phyloP scores from a whole-genome alignment of 2,797 vertebrate species.

The Pangasius larnaudii region DNA sequence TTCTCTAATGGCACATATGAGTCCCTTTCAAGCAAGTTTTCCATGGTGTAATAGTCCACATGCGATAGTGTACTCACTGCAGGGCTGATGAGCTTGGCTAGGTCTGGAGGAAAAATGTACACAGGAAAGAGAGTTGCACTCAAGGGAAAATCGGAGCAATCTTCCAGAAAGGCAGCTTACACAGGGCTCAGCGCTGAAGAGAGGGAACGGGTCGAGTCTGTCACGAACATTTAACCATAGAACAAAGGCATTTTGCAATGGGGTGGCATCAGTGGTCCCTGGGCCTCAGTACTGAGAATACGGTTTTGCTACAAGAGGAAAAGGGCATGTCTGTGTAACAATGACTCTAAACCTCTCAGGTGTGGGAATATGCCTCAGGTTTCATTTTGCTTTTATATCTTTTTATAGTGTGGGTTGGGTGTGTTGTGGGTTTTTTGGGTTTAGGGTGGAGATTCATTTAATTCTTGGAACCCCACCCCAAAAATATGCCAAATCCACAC shows the following conservation, averaged over 20 bases:
- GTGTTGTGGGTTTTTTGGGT: conserved; percentile 23
- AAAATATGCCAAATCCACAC: conserved; percentile 16
- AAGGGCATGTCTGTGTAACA: conserved; percentile 3
- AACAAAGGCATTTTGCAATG: conserved; percentile 17
- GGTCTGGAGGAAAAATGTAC: conserved; percentile 25
- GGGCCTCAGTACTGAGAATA: neutral
- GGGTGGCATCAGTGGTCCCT: conserved; percentile 5
- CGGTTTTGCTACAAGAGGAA: neutral
- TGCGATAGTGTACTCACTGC: conserved; percentile 39
- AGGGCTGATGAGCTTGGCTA: conserved; percentile 38
- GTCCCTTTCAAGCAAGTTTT: conserved; percentile 14
- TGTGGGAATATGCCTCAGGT: conserved; percentile 35
- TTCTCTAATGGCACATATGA: neutral
- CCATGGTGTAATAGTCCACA: conserved; percentile 14
- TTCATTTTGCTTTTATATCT: conserved; percentile 24
- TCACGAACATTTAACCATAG: conserved; percentile 20
- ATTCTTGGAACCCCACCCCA: conserved; percentile 19
- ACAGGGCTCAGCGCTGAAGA: conserved; percentile 47
- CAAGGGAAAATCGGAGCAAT: conserved; percentile 42
- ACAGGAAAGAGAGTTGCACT: conserved; percentile 22
- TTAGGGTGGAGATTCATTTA: neutral
- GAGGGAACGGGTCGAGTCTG: conserved; percentile 35
- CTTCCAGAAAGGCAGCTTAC: conserved; percentile 54
- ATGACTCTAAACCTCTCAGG: conserved; percentile 27
- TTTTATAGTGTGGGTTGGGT: conserved; percentile 25